These are phyloP conservation scores for Dioctria linearis DNA, from an alignment of 2,888 invertebrate genomes.

Conservation along the genomic window DNA sequence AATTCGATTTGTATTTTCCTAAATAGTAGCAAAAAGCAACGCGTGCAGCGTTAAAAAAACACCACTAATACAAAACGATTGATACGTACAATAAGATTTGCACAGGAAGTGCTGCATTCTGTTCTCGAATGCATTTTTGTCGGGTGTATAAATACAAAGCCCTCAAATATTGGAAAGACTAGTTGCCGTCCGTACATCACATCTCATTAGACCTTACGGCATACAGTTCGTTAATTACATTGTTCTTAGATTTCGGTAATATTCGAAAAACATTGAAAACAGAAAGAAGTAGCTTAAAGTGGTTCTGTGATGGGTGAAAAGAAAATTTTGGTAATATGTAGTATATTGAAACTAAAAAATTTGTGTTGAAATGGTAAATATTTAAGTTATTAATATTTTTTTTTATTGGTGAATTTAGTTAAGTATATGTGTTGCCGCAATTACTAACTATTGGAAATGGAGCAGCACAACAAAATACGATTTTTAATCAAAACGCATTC, in stretches of 20 bases:
- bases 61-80: neutral
- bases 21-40: constrained; percentile 40
- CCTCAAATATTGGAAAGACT: constrained; percentile 46
- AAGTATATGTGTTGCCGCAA: constrained; percentile 2
- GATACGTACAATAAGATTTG: constrained; percentile 29
- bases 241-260: constrained; percentile 8
- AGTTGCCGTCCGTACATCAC: constrained; percentile 40
- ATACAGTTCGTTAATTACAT: constrained; percentile 15
- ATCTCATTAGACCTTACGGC: constrained; percentile 14
- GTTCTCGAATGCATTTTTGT: constrained; percentile 16
- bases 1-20: constrained; percentile 44
- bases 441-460: constrained; percentile 21
- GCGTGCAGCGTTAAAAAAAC: constrained; percentile 27
- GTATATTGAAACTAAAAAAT: neutral
- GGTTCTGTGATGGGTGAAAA: constrained; percentile 40
- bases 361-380: too few relatives aligned
- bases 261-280: neutral
- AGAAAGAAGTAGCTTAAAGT: neutral
- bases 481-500: constrained; percentile 59
- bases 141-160: constrained; percentile 51
- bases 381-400: neutral
- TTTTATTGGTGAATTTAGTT: constrained; percentile 7
- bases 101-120: constrained; percentile 41
- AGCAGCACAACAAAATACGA: constrained; percentile 50
- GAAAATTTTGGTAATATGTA: constrained; percentile 25